Evolutionary conservation across 2,797 vertebrate species (phyloP).

Genomic region (Siniperca scherzeri): DNA sequence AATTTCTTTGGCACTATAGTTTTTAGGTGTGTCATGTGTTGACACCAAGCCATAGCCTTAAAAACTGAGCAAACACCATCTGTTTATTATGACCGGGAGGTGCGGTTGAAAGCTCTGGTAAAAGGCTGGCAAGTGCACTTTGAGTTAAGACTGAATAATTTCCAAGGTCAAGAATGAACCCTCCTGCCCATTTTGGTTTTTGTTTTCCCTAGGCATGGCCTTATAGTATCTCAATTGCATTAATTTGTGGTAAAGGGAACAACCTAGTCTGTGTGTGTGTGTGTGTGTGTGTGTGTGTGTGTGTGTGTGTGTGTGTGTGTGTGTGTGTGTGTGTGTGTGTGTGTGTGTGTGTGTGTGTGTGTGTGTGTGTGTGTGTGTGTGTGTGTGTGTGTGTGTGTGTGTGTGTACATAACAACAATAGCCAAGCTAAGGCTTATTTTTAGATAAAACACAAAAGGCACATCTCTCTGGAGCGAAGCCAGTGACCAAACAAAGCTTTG

Average conservation of each 20-base stretch:
- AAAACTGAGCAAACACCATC: neutral
- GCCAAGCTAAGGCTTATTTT: slow-evolving; percentile 62
- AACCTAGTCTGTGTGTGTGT: neutral
- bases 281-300: neutral
- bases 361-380: neutral
- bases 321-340: neutral
- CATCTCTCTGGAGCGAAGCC: slow-evolving; percentile 53
- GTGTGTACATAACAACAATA: slow-evolving; percentile 53
- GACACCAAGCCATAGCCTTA: neutral
- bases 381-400: slow-evolving; percentile 14
- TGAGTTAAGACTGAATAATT: neutral
- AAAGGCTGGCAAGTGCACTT: neutral
- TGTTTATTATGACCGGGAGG: neutral
- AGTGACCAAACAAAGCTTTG: slow-evolving; percentile 61
- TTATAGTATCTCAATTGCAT: neutral
- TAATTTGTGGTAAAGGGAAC: neutral
- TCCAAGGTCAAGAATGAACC: neutral
- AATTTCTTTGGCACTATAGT: neutral
- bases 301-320: neutral
- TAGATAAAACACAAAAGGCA: slow-evolving; percentile 78
- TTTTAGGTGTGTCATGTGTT: neutral
- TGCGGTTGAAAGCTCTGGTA: neutral
- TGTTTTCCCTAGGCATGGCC: neutral
- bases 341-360: slow-evolving; percentile 2
- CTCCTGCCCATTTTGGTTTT: neutral